phyloP scores from a whole-genome alignment of 2,797 vertebrate species.

The Bovichtus variegatus region DNA sequence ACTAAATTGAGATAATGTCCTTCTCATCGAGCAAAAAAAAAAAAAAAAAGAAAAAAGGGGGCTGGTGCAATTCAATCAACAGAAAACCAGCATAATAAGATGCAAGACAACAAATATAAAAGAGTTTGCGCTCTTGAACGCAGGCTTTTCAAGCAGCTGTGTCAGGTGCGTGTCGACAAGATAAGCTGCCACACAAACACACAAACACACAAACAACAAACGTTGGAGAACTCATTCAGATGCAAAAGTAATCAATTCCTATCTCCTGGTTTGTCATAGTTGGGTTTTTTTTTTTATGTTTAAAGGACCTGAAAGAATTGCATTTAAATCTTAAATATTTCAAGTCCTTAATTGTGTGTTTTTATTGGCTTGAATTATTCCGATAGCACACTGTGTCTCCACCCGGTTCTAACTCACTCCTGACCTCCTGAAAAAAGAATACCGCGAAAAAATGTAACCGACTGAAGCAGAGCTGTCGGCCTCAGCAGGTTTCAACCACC shows the following conservation, averaged over 20 bases:
- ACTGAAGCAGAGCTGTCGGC: slow-evolving; percentile 4
- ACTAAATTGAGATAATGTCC: background rate
- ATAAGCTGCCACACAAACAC: background rate
- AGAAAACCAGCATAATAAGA: background rate
- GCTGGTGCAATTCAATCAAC: too few species aligned
- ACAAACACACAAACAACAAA: background rate
- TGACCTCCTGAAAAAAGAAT: background rate
- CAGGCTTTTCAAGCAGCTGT: background rate
- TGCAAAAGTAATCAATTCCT: background rate
- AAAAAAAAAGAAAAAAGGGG: too few species aligned
- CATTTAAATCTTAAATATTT: background rate
- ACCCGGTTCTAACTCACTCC: background rate
- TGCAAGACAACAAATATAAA: background rate
- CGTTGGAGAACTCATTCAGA: background rate
- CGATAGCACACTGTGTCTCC: background rate
- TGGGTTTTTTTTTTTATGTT: background rate
- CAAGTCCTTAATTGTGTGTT: background rate
- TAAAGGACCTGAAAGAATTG: background rate
- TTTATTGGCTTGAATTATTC: background rate
- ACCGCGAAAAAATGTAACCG: background rate
- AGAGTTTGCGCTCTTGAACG: background rate
- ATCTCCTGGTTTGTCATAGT: background rate
- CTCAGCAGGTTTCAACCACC: slow-evolving; percentile 31
- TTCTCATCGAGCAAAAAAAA: too few species aligned
- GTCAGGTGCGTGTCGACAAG: background rate